Percentiles rank a stretch among this genome's conserved stretches.
Evolutionary conservation across 2,888 invertebrate genomes (phyloP).

Genomic region (Trypoxylon attenuatum): DNA sequence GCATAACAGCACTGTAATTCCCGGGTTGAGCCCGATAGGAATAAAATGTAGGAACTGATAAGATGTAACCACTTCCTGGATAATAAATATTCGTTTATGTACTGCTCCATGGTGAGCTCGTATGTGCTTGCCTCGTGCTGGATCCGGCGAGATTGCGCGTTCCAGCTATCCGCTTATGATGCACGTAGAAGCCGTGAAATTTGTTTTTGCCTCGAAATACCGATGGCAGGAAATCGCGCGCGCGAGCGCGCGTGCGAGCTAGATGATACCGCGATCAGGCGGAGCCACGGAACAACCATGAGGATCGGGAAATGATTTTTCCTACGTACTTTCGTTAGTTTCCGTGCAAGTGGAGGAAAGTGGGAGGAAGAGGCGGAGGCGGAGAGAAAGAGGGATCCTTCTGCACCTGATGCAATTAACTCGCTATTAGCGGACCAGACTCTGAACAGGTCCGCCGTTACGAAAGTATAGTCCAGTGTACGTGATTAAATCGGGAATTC

Average conservation of each 20-base stretch:
- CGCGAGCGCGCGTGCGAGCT: too few species aligned
- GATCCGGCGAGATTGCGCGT: neutral
- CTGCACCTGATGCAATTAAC: slow-evolving; percentile 64
- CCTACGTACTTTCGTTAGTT: slow-evolving; percentile 22
- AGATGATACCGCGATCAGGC: too few species aligned
- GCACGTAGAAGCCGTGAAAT: slow-evolving; percentile 2
- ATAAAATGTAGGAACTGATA: slow-evolving; percentile 50
- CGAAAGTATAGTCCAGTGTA: slow-evolving; percentile 54
- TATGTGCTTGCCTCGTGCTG: slow-evolving; percentile 5
- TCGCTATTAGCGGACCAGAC: slow-evolving; percentile 62
- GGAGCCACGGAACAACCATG: too few species aligned
- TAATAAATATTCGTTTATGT: slow-evolving; percentile 40
- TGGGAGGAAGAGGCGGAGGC: slow-evolving; percentile 51
- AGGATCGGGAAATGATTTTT: slow-evolving; percentile 11
- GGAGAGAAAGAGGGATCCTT: slow-evolving; percentile 50
- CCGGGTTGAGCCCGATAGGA: slow-evolving; percentile 22
- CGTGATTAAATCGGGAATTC: slow-evolving; percentile 60
- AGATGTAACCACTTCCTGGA: slow-evolving; percentile 48
- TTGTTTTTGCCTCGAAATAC: neutral
- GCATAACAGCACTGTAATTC: slow-evolving; percentile 19
- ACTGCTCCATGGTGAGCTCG: slow-evolving; percentile 23
- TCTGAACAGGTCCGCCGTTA: slow-evolving; percentile 54
- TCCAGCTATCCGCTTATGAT: slow-evolving; percentile 30
- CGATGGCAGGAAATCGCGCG: too few species aligned
- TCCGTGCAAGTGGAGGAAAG: too few species aligned